phyloP scores from a whole-genome alignment of 2,888 invertebrate genomes.

The Lasioglossum leucozonium region DNA sequence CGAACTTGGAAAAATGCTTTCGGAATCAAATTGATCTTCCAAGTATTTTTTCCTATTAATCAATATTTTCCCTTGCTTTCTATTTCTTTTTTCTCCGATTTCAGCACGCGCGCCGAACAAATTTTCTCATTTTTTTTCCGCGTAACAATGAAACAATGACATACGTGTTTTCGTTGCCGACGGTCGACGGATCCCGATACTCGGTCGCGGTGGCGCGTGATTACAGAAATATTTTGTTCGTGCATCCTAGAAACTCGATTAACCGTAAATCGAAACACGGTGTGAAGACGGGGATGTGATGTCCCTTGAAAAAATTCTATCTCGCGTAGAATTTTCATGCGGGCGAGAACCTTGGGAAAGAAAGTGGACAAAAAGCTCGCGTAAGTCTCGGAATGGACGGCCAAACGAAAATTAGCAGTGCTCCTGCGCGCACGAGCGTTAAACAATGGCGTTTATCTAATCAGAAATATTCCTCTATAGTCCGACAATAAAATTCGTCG shows the following conservation, averaged over 20 bases:
- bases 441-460: conserved; percentile 38
- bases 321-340: not conserved
- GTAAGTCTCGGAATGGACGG: conserved; percentile 62
- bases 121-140: not conserved
- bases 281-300: conserved; percentile 31
- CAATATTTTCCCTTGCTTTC: no score
- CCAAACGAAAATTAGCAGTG: conserved; percentile 66
- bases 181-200: conserved; percentile 66
- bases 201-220: conserved; percentile 52
- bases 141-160: not conserved
- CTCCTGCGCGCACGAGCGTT: conserved; percentile 8
- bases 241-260: conserved; percentile 57
- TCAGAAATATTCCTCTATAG: conserved; percentile 43
- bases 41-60: not conserved
- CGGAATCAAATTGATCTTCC: not conserved
- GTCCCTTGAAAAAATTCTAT: not conserved
- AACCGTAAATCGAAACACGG: conserved; percentile 47
- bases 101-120: not conserved
- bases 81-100: not conserved
- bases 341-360: conserved; percentile 40
- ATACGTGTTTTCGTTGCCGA: not conserved
- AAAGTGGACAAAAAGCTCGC: conserved; percentile 40
- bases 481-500: conserved; percentile 52
- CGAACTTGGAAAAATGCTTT: no score
- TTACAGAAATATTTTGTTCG: conserved; percentile 62